Base-by-base conservation (phyloP, 2,888 invertebrate genomes). In the Blera fallax region DNA sequence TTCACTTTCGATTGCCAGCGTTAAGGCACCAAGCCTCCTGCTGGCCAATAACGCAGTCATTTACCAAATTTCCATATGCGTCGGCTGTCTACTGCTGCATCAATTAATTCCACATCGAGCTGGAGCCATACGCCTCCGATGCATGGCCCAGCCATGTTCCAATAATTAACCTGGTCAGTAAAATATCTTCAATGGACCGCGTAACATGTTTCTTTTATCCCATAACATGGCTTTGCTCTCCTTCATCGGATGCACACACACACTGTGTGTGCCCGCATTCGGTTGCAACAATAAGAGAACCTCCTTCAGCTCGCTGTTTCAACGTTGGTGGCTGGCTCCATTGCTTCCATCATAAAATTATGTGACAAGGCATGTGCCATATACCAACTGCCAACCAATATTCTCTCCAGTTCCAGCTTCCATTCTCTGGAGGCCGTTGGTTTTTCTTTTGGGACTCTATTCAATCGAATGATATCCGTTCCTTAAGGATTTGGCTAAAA, bases 1-100 rank as follows among this genome's bases (percentile, higher is more conserved):
- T 72, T 85, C 85, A 85, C 85, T 85, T 85, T 85, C 85, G 81
- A 85, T 85, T 76, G 54, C 37, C 37, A 18, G 27, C 32, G 24
- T 40, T 14, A 8, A 10, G 14, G 7, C 60, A 43, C 8, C 7
- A 34, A 72, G 65, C 37, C 78, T 64, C 82, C 82, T 67, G 72
- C 52, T 27, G 52, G 24, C 62, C 65, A 50, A 3, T 64, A 58
- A 65, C 43, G 50, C 82, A 77, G 69, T 70, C 69, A 76, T 73
- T 80, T 60, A 70, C 70, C 37, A 60, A 65, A 80, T 85, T 76
- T 85, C 76, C 85, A 80, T 85, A 69, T 54, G 43, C 32, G 62
- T 50, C 29, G 21, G 16, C 10, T 6, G 24, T 24, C 14, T 34
- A 14, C 56, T 16, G 18, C 43, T 56, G 56, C 45, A 67, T 73